phyloP scores from a whole-genome alignment of 2,888 invertebrate genomes.

The Altica lythri region DNA sequence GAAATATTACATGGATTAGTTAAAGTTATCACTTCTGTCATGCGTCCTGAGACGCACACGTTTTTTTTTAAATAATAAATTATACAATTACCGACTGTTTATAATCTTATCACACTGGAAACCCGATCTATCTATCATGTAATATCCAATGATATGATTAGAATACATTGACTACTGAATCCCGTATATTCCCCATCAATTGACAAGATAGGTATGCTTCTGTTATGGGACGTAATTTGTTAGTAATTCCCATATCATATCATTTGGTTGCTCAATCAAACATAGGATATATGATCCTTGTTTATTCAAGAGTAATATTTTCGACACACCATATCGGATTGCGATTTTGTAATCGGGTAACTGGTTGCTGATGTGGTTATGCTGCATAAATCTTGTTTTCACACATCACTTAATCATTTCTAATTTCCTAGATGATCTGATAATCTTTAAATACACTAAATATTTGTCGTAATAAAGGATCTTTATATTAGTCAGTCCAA shows the following conservation, averaged over 20 bases:
- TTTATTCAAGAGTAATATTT: slow-evolving; percentile 30
- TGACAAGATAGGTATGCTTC: slow-evolving; percentile 24
- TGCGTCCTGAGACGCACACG: too few species aligned
- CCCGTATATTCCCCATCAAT: slow-evolving; percentile 15
- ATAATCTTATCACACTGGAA: too few species aligned
- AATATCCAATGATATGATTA: slow-evolving; percentile 10
- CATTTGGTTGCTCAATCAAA: slow-evolving; percentile 51
- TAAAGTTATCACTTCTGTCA: too few species aligned
- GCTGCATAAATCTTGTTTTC: slow-evolving; percentile 38
- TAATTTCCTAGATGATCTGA: too few species aligned
- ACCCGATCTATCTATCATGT: slow-evolving; percentile 8
- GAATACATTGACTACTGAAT: slow-evolving; percentile 12
- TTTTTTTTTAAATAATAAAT: too few species aligned
- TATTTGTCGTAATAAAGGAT: too few species aligned
- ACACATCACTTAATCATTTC: slow-evolving; percentile 24
- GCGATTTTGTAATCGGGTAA: slow-evolving; percentile 31
- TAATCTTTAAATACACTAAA: too few species aligned
- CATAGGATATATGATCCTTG: slow-evolving; percentile 41
- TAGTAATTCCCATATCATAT: slow-evolving; percentile 57
- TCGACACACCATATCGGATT: slow-evolving; percentile 28
- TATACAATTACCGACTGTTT: too few species aligned
- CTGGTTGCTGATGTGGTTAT: slow-evolving; percentile 33
- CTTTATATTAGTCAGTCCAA: too few species aligned
- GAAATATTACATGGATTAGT: too few species aligned
- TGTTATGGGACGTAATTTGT: slow-evolving; percentile 56